Evolutionary conservation across 2,888 invertebrate species (phyloP).

Genomic region (Conomelus anceps): DNA sequence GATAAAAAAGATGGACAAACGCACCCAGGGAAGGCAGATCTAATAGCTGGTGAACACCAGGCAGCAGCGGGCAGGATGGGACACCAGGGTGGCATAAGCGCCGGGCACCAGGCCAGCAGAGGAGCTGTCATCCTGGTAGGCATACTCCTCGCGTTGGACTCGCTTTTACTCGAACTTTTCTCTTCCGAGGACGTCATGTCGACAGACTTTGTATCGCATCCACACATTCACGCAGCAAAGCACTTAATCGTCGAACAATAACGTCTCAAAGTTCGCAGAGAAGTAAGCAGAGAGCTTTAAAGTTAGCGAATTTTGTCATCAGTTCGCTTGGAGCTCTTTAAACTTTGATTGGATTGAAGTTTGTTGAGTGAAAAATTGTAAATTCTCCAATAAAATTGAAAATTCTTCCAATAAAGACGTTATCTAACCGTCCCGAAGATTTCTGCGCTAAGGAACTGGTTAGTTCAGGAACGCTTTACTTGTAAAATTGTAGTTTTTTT

Average conservation of each 20-base stretch:
- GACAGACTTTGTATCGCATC: not conserved
- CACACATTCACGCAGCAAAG: not conserved
- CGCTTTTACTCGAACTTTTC: not conserved
- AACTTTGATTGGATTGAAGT: no score
- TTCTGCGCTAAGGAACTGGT: no score
- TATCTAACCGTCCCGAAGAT: no score
- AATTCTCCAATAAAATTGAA: no score
- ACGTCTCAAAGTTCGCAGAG: no score
- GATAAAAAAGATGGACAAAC: slow-evolving; percentile 37
- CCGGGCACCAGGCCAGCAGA: slow-evolving; percentile 67
- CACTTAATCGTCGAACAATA: not conserved
- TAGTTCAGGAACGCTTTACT: no score
- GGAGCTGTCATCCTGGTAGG: slow-evolving; percentile 46
- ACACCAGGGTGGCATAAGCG: slow-evolving; percentile 67
- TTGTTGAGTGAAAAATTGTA: no score
- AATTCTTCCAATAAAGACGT: no score
- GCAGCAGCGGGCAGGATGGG: slow-evolving; percentile 54
- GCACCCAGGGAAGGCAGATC: slow-evolving; percentile 69
- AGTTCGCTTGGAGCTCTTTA: no score
- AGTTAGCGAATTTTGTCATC: no score
- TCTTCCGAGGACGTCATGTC: not conserved
- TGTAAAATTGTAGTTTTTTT: no score
- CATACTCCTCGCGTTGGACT: slow-evolving; percentile 19
- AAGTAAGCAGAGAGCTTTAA: no score
- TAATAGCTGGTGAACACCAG: slow-evolving; percentile 50